Evolutionary conservation across 2,113 vertebrate species (phyloP).

Genomic region (Acanthisitta chloris): DNA sequence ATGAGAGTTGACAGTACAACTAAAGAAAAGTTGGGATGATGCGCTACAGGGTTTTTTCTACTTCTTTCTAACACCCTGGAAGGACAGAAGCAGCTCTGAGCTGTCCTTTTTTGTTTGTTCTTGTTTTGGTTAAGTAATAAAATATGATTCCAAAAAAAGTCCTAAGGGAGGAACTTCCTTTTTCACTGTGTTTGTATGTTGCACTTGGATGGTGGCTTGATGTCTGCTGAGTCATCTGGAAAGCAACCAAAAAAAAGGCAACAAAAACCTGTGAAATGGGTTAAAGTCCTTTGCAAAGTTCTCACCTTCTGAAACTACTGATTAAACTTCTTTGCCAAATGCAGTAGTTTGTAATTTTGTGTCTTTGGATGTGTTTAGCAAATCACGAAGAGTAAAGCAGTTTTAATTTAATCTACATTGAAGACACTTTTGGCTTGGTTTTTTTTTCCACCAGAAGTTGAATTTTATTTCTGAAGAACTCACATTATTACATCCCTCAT

Average conservation of each 20-base stretch:
- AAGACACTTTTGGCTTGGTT: background rate
- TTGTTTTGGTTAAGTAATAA: background rate
- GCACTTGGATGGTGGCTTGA: background rate
- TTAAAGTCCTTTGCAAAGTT: background rate
- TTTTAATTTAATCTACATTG: background rate
- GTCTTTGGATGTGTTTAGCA: background rate
- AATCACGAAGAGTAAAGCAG: background rate
- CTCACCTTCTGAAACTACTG: background rate
- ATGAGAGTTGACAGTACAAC: background rate
- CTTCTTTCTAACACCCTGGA: background rate
- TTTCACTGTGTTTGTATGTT: background rate
- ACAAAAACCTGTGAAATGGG: background rate
- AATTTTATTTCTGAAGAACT: background rate
- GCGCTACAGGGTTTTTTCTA: background rate
- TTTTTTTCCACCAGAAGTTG: background rate
- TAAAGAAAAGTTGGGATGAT: background rate
- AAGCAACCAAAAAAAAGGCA: background rate
- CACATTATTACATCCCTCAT: background rate
- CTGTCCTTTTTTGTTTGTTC: background rate
- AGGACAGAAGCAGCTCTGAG: background rate
- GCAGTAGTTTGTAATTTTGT: background rate
- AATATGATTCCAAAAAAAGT: background rate
- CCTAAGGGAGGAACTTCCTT: background rate
- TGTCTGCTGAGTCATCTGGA: conserved; percentile 9
- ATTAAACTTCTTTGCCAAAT: background rate